Percentiles rank a stretch among this genome's conserved stretches.
Conservation (phyloP, 2,888 invertebrate genomes). For the Monopis laevigella region DNA sequence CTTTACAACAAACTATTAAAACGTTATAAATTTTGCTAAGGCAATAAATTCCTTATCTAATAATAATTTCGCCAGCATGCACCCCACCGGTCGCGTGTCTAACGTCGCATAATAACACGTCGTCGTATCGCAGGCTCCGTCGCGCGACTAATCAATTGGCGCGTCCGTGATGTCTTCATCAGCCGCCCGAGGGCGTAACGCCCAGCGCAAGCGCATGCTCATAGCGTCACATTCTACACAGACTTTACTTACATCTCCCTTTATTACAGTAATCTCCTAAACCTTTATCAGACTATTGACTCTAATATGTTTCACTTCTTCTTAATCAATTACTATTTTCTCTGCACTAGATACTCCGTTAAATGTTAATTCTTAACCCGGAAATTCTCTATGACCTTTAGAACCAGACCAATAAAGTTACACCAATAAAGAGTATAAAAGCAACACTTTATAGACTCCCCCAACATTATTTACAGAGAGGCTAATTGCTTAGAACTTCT, state of each 20-base stretch:
- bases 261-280: constrained; percentile 4
- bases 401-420: too few relatives aligned
- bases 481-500: constrained; percentile 11
- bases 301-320: too few relatives aligned
- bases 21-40: too few relatives aligned
- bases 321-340: too few relatives aligned
- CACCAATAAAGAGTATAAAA: constrained; percentile 2
- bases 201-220: constrained; percentile 38
- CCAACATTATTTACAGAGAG: constrained; percentile 7
- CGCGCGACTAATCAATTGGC: constrained; percentile 65
- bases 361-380: too few relatives aligned
- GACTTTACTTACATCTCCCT: constrained; percentile 3
- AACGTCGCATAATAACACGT: constrained; percentile 60
- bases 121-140: constrained; percentile 41
- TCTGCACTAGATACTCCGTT: too few relatives aligned
- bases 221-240: constrained; percentile 9
- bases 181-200: constrained; percentile 58
- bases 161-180: constrained; percentile 64
- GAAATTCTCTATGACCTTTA: too few relatives aligned
- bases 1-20: too few relatives aligned
- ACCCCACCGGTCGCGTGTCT: constrained; percentile 45
- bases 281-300: too few relatives aligned
- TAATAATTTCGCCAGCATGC: constrained; percentile 5
- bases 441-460: constrained; percentile 2
- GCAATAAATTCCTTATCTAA: constrained; percentile 3